A percentile compares a stretch with the other conserved stretches of the same genome.
Conservation (phyloP, 2,888 invertebrate genomes). For the Metellina segmentata region DNA sequence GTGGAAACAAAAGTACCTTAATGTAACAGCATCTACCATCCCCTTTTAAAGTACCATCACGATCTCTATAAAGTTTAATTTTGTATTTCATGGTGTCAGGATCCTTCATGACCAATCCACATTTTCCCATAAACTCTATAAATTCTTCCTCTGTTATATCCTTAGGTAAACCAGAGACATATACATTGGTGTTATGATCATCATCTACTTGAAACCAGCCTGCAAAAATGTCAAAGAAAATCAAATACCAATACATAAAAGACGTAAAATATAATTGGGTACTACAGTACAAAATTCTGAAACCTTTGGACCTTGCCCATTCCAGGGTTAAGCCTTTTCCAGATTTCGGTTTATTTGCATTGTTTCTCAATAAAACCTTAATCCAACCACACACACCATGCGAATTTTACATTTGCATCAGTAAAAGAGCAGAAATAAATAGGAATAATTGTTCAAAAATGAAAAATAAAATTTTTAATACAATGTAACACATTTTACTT, state of each 20-base stretch:
- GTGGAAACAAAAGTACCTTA: slow-evolving; percentile 84
- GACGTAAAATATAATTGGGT: no score
- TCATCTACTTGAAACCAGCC: slow-evolving; percentile 96
- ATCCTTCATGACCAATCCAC: slow-evolving; percentile 96
- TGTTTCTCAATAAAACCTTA: no score
- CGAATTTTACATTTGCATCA: no score
- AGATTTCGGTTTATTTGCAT: no score
- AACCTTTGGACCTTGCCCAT: no score
- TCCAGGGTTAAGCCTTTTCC: no score
- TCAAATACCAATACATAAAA: not conserved
- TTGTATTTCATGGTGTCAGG: slow-evolving; percentile 89
- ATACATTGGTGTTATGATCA: slow-evolving; percentile 95
- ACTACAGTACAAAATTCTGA: not conserved
- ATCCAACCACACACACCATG: no score
- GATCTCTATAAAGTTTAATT: slow-evolving; percentile 94
- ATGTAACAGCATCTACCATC: slow-evolving; percentile 98
- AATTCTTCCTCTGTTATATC: slow-evolving; percentile 93
- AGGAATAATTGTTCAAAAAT: no score
- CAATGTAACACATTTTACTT: no score
- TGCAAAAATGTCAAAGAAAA: slow-evolving; percentile 75
- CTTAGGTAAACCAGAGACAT: slow-evolving; percentile 94
- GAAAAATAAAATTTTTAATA: no score
- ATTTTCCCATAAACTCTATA: slow-evolving; percentile 96
- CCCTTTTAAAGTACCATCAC: slow-evolving; percentile 91
- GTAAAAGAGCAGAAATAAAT: no score